Percentiles rank a stretch among this genome's conserved stretches.
These are phyloP conservation scores for Donacobius atricapilla DNA, from an alignment of 2,113 vertebrate genomes.

Conservation along the genomic window DNA sequence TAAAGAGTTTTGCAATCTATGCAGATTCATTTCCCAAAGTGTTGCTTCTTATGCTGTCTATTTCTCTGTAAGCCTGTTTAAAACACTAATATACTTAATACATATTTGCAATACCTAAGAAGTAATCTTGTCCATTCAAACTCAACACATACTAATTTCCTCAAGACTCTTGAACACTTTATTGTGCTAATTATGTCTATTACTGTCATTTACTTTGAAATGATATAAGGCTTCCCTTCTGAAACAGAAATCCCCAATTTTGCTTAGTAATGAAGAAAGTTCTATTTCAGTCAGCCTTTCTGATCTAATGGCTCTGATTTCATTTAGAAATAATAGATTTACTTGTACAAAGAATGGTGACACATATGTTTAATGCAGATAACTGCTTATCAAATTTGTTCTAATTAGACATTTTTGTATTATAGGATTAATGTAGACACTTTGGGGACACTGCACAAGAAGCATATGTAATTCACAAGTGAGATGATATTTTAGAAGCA, in stretches of 20 bases:
- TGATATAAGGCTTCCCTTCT: slow-evolving; percentile 60
- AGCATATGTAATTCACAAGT: slow-evolving; percentile 5
- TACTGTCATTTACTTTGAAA: slow-evolving; percentile 80
- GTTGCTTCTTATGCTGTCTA: slow-evolving; percentile 58
- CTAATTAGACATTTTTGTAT: slow-evolving; percentile 82
- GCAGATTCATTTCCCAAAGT: slow-evolving; percentile 41
- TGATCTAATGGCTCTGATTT: slow-evolving; percentile 77
- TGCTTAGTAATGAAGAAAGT: slow-evolving; percentile 79
- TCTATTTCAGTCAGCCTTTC: slow-evolving; percentile 74
- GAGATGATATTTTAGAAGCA: slow-evolving; percentile 13
- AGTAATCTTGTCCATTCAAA: slow-evolving; percentile 74
- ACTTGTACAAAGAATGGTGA: slow-evolving; percentile 68
- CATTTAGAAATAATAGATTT: slow-evolving; percentile 78
- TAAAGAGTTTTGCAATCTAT: slow-evolving; percentile 21
- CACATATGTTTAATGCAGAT: slow-evolving; percentile 86
- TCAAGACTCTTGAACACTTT: slow-evolving; percentile 76
- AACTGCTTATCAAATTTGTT: slow-evolving; percentile 81
- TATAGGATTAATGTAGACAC: slow-evolving; percentile 66
- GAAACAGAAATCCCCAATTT: slow-evolving; percentile 75
- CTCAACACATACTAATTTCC: slow-evolving; percentile 75
- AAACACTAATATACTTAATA: slow-evolving; percentile 75
- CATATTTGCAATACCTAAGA: slow-evolving; percentile 73
- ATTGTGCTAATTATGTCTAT: slow-evolving; percentile 83
- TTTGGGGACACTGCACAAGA: slow-evolving; percentile 13
- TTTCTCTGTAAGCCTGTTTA: slow-evolving; percentile 66